Base-by-base conservation (phyloP, 2,888 invertebrate genomes). In the Eupsilia transversa region DNA sequence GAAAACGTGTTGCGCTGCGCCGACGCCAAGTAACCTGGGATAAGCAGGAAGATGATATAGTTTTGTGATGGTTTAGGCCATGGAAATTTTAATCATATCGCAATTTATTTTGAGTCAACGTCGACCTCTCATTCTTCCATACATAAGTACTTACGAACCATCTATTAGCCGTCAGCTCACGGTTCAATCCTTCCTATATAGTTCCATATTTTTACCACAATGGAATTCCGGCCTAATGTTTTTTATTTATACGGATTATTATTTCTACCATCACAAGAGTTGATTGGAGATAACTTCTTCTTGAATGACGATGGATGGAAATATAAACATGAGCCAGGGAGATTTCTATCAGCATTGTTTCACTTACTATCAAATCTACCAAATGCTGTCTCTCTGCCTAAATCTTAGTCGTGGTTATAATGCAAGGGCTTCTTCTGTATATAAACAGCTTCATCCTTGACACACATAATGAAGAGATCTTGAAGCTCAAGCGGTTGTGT, bases 401-500 rank as follows among this genome's bases (percentile, higher is more conserved):
- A 23, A 61, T 52, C 52, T 73, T 14, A 73, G 33, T 63, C 27
- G 14, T 33, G 30, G 23, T 54, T 61, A 46, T 43, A 49, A 38
- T 38, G 30, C 23, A 9, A 74, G 49, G 23, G 57, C 20, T 49
- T 41, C 35, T 57, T 61, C 35, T 52, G 9, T 54, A 27, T 54
- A 72, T 54, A 72, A 46, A 54, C 52, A 73, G 20, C n/a, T 74
- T 73, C 12, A 80, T 61, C 60, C 74, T 80, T 80, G 76, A 77
- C 76, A 61, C 41, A 77, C 38, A 67, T 56, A 67, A 60, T 77
- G 41, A 30, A 81, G 46, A 66, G 30, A 63, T 74, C 77, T 77
- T 74, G 41, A 63, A 61, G 61, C 46, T 56, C 61, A 74, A 80
- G 75, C 56, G 61, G 46, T 43, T 33, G 59, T 38, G 54, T 77